phyloP scores from a whole-genome alignment of 1,140 invertebrate genomes.

The Radopholus similis region DNA sequence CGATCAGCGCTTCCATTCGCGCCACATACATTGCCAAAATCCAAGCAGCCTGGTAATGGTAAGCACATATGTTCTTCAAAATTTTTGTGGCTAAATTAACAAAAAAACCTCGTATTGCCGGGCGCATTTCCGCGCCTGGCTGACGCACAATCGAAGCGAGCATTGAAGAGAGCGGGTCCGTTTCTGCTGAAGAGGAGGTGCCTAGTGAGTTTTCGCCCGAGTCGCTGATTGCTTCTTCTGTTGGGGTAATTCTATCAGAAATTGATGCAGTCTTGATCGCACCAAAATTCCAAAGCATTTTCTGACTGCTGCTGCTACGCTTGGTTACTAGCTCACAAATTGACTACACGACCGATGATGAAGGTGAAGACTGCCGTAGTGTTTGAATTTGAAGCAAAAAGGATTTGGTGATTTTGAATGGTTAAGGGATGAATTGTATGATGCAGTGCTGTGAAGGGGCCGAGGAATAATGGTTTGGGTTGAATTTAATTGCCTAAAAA shows the following conservation, averaged over 20 bases:
- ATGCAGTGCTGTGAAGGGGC: too few relatives aligned
- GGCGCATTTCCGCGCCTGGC: background rate
- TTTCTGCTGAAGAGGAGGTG: slow-evolving; percentile 7
- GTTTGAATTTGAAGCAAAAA: background rate
- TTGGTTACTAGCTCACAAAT: background rate
- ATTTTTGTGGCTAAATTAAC: background rate
- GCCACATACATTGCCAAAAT: background rate
- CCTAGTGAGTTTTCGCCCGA: slow-evolving; percentile 17
- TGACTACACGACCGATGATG: background rate
- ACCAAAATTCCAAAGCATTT: slow-evolving; percentile 24
- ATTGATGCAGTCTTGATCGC: background rate
- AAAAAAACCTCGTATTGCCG: slow-evolving; percentile 9
- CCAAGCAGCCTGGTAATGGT: too few relatives aligned
- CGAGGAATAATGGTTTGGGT: background rate
- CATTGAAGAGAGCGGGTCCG: slow-evolving; percentile 13
- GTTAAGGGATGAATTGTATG: background rate
- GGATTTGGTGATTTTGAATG: background rate
- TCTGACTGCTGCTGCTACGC: background rate
- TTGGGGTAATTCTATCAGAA: background rate
- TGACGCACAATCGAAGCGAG: slow-evolving; percentile 13
- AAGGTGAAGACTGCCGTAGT: background rate
- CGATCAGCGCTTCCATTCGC: background rate
- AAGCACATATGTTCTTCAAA: too few relatives aligned
- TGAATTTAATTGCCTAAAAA: background rate
- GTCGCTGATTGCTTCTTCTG: slow-evolving; percentile 13